Conservation (phyloP, 2,113 vertebrate genomes). For the Recurvirostra avosetta region DNA sequence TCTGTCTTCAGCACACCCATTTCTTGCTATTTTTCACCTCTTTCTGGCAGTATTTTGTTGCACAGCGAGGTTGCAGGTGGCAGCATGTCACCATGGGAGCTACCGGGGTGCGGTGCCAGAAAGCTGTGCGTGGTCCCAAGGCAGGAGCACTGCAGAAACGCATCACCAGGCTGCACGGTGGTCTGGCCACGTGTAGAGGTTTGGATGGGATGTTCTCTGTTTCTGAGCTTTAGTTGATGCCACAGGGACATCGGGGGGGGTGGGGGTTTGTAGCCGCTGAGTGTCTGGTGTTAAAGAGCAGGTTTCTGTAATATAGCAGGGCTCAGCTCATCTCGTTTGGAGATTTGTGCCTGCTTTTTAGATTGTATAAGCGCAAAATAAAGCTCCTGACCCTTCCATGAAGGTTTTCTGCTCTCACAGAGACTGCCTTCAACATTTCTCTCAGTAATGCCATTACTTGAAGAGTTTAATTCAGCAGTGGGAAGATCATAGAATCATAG, state of each 20-base stretch:
- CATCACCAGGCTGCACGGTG: neutral
- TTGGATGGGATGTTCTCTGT: neutral
- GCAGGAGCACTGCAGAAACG: neutral
- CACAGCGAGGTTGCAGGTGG: neutral
- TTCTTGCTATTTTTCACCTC: neutral
- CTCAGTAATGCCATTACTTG: accelerated
- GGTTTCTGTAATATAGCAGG: neutral
- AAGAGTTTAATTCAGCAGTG: neutral
- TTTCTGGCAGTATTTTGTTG: neutral
- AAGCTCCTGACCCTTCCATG: neutral
- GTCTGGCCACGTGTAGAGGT: neutral
- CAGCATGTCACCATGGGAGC: accelerated
- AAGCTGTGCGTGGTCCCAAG: neutral
- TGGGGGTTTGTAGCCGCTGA: neutral
- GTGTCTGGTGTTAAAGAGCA: neutral
- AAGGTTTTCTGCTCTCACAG: neutral
- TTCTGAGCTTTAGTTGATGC: neutral
- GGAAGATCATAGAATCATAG: neutral
- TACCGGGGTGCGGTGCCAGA: neutral
- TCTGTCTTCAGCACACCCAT: neutral
- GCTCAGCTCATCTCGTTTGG: neutral
- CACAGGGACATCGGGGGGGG: accelerated
- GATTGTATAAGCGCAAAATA: neutral
- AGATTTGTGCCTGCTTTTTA: accelerated
- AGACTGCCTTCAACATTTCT: neutral